These are phyloP conservation scores for Hydriomena furcata DNA, from an alignment of 2,888 invertebrate genomes.

Conservation along the genomic window DNA sequence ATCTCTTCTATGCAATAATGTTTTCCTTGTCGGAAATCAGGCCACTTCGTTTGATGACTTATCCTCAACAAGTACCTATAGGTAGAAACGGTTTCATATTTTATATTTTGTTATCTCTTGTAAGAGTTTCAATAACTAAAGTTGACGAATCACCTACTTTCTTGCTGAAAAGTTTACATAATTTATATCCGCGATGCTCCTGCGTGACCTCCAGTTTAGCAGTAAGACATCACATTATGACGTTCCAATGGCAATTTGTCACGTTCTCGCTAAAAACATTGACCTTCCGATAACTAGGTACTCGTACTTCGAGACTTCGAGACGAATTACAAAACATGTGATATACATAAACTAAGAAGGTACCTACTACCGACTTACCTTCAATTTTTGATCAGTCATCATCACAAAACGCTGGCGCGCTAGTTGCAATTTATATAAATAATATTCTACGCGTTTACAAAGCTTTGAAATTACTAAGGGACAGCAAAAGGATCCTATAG, in stretches of 20 bases:
- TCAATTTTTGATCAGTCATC: no score
- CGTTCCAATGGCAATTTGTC: constrained; percentile 54
- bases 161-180: background rate
- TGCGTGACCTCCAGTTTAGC: constrained; percentile 64
- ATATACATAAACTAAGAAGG: no score
- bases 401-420: no score
- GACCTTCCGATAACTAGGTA: no score
- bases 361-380: background rate
- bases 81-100: background rate
- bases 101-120: no score
- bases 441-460: no score
- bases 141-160: no score
- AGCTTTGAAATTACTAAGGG: no score
- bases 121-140: no score
- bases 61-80: background rate
- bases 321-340: constrained; percentile 40
- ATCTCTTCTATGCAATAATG: background rate
- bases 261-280: constrained; percentile 62
- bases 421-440: no score
- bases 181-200: constrained; percentile 6
- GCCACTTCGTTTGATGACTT: background rate
- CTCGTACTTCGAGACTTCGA: no score
- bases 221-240: constrained; percentile 41
- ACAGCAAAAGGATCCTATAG: no score
- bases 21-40: constrained; percentile 1